Conservation (phyloP, 1,140 invertebrate species). For the Cepaea nemoralis region DNA sequence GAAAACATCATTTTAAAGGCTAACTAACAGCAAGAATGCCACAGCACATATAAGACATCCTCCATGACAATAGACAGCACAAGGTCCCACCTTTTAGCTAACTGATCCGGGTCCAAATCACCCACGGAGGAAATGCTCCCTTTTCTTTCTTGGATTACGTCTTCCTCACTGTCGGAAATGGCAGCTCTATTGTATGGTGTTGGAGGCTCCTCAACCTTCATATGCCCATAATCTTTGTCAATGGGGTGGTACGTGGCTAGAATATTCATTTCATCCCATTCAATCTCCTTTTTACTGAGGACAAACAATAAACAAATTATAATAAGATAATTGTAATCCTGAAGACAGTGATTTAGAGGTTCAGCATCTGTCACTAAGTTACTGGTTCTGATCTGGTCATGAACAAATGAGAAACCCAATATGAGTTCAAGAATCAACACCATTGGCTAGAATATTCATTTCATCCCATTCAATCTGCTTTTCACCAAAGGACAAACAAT, state of each 20-base stretch:
- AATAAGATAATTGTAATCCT: no score
- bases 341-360: no score
- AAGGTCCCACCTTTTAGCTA: conserved; percentile 82
- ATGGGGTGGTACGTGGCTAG: conserved; percentile 96
- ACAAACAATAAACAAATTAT: no score
- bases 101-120: conserved; percentile 81
- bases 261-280: conserved; percentile 99
- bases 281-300: conserved; percentile 75
- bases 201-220: conserved; percentile 97
- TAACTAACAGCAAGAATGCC: no score
- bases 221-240: conserved; percentile 99
- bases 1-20: no score
- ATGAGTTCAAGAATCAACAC: no score
- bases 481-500: no score
- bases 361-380: no score
- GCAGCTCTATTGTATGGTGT: conserved; percentile 91
- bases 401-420: no score
- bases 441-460: conserved; percentile 99
- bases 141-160: conserved; percentile 63
- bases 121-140: conserved; percentile 68
- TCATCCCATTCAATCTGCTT: conserved; percentile 93
- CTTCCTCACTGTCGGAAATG: conserved; percentile 78
- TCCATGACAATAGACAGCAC: no score
- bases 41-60: no score
- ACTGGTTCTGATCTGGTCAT: no score